phyloP scores from a whole-genome alignment of 2,888 invertebrate species.

The Agriopis aurantiaria region DNA sequence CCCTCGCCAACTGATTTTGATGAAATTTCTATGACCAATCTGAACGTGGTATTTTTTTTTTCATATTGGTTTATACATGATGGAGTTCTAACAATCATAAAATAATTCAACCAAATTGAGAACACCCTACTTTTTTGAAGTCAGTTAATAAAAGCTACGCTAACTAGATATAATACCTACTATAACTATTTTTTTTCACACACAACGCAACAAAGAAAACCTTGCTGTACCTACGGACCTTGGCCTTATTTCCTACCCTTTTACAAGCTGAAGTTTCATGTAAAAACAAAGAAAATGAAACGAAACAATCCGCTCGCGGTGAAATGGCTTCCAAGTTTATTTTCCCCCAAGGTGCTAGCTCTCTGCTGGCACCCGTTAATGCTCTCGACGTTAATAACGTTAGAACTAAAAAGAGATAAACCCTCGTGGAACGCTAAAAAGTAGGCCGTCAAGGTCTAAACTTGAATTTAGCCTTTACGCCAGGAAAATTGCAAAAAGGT shows the following conservation, averaged over 20 bases:
- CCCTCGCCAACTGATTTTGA: too few relatives aligned
- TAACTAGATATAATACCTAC: too few relatives aligned
- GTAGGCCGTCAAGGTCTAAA: conserved; percentile 19
- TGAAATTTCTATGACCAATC: too few relatives aligned
- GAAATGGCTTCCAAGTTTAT: conserved; percentile 49
- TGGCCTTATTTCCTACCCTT: conserved; percentile 24
- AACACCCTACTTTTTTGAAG: too few relatives aligned
- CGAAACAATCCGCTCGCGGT: conserved; percentile 43
- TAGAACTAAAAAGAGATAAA: conserved; percentile 27
- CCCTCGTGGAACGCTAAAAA: conserved; percentile 26
- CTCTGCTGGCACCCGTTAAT: conserved; percentile 30
- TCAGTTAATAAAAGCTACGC: too few relatives aligned
- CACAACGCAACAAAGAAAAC: conserved; percentile 20
- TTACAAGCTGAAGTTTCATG: conserved; percentile 22
- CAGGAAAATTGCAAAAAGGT: conserved; percentile 18
- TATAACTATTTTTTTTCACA: conserved; percentile 2
- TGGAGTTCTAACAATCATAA: too few relatives aligned
- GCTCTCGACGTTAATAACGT: conserved; percentile 28
- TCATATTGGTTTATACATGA: too few relatives aligned
- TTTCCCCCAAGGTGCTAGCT: conserved; percentile 34
- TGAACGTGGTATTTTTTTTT: too few relatives aligned
- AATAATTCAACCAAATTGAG: too few relatives aligned
- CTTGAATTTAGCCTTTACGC: conserved; percentile 19
- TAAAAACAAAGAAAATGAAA: conserved; percentile 35
- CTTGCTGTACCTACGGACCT: conserved; percentile 19